Evolutionary conservation across 2,888 invertebrate species (phyloP).

Genomic region (Mechanitis mazaeus): DNA sequence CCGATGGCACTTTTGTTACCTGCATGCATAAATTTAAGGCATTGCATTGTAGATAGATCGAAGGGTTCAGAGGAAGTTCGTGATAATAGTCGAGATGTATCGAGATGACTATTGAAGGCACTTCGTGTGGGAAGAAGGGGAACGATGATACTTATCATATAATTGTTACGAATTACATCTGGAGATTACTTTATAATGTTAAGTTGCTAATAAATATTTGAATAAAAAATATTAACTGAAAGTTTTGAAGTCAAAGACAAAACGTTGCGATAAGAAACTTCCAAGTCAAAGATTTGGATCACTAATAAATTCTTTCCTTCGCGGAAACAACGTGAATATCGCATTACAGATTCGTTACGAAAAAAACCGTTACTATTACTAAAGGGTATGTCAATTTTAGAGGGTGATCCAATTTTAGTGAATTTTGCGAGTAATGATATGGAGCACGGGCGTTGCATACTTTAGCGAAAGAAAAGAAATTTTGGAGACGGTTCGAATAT

Average conservation of each 20-base stretch:
- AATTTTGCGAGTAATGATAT: slow-evolving; percentile 70
- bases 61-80: slow-evolving; percentile 62
- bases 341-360: slow-evolving; percentile 73
- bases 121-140: slow-evolving; percentile 73
- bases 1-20: slow-evolving; percentile 67
- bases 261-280: slow-evolving; percentile 45
- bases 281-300: slow-evolving; percentile 60
- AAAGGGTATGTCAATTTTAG: slow-evolving; percentile 69
- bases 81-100: slow-evolving; percentile 62
- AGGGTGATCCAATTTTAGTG: slow-evolving; percentile 72
- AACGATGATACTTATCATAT: slow-evolving; percentile 71
- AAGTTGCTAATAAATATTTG: slow-evolving; percentile 7
- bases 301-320: slow-evolving; percentile 66
- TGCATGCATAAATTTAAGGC: slow-evolving; percentile 72
- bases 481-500: slow-evolving; percentile 66
- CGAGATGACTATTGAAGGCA: slow-evolving; percentile 61
- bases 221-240: slow-evolving; percentile 8
- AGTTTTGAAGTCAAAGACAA: slow-evolving; percentile 7
- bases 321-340: slow-evolving; percentile 70
- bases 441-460: slow-evolving; percentile 73
- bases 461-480: slow-evolving; percentile 70
- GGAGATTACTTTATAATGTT: slow-evolving; percentile 36
- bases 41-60: slow-evolving; percentile 61
- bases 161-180: slow-evolving; percentile 71
- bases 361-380: slow-evolving; percentile 73